Conservation (phyloP, 1,140 invertebrate genomes). For the Stegodyphus dumicola region DNA sequence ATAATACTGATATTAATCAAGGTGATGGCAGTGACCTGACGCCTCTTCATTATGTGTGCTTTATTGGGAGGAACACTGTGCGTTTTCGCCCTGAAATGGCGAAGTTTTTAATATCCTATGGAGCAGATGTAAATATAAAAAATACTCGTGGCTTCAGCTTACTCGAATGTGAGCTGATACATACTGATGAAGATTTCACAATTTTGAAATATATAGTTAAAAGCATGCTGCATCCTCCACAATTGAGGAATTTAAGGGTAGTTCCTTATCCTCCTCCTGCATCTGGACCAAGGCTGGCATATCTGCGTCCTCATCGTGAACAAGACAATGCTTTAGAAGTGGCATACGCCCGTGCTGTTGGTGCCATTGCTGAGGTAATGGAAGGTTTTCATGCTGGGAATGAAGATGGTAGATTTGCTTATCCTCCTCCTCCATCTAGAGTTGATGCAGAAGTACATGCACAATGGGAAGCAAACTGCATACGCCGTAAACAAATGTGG, state of each 20-base stretch:
- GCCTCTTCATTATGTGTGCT: conserved; percentile 67
- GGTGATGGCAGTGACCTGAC: conserved; percentile 64
- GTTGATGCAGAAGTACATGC: conserved; percentile 3
- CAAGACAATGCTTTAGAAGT: background rate
- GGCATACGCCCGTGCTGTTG: background rate
- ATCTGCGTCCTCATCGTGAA: background rate
- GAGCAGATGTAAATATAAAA: conserved; percentile 65
- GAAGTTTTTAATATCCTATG: conserved; percentile 66
- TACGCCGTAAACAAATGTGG: conserved; percentile 64
- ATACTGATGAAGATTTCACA: conserved; percentile 60
- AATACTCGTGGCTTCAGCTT: conserved; percentile 64
- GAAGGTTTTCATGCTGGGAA: conserved; percentile 46
- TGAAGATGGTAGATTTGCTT: conserved; percentile 30
- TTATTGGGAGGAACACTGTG: conserved; percentile 64
- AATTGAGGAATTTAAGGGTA: conserved; percentile 63
- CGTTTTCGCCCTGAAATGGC: conserved; percentile 66
- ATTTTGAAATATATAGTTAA: conserved; percentile 66
- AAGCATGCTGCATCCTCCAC: conserved; percentile 64
- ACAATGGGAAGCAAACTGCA: background rate
- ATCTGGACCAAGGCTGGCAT: background rate
- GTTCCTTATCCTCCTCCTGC: background rate
- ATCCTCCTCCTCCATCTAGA: background rate
- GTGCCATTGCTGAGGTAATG: background rate
- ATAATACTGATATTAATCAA: conserved; percentile 67
- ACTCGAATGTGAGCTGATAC: conserved; percentile 64